These are phyloP conservation scores for Nudaria mundana DNA, from an alignment of 2,888 invertebrate genomes.

Conservation along the genomic window DNA sequence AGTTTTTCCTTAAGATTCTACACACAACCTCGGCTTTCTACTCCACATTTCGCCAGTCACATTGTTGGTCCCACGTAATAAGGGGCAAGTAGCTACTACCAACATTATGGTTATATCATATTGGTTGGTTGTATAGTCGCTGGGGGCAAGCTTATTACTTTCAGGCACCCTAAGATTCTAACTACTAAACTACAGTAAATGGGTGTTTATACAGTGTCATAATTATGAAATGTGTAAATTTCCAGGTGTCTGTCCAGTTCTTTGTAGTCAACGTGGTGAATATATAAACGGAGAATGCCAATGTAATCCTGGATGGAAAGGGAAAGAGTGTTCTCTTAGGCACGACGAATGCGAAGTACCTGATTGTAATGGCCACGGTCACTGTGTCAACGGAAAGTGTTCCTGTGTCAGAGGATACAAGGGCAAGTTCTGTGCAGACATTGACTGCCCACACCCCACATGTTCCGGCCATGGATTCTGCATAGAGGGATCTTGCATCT, in stretches of 20 bases:
- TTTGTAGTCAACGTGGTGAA: slow-evolving; percentile 98
- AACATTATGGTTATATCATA: too few relatives aligned
- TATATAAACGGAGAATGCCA: slow-evolving; percentile 98
- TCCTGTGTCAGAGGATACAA: slow-evolving; percentile 96
- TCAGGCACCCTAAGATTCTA: too few relatives aligned
- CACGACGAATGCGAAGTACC: slow-evolving; percentile 98
- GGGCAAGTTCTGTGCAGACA: slow-evolving; percentile 96
- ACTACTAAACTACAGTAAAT: too few relatives aligned
- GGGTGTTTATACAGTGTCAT: too few relatives aligned
- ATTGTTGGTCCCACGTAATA: too few relatives aligned
- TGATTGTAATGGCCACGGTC: slow-evolving; percentile 97
- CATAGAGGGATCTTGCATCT: slow-evolving; percentile 95
- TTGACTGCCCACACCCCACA: slow-evolving; percentile 96
- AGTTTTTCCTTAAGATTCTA: too few relatives aligned
- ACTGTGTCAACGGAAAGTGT: slow-evolving; percentile 97
- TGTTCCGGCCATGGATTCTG: slow-evolving; percentile 98
- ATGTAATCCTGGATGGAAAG: slow-evolving; percentile 99
- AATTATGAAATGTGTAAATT: slow-evolving; percentile 2
- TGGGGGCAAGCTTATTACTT: too few relatives aligned
- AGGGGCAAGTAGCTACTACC: too few relatives aligned
- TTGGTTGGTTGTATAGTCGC: too few relatives aligned
- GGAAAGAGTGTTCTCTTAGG: slow-evolving; percentile 96
- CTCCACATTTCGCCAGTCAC: too few relatives aligned
- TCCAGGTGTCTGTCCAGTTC: slow-evolving; percentile 95
- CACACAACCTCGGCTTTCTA: too few relatives aligned